Evolutionary conservation across 37 sponge, comb jelly and placozoan species (phyloP).

Genomic region (Mnemiopsis leidyi): DNA sequence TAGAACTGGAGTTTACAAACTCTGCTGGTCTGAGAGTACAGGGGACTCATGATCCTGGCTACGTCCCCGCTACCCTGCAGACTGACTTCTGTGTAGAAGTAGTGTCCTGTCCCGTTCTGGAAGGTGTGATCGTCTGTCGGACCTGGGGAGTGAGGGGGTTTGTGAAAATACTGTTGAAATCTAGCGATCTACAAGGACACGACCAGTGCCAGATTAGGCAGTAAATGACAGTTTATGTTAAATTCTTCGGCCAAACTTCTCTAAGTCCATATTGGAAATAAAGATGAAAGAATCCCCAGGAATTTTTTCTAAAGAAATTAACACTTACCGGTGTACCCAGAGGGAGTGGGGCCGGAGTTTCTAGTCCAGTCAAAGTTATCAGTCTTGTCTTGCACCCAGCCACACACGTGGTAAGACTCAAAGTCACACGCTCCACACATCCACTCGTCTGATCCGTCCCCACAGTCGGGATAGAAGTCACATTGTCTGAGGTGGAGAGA

Average conservation of each 20-base stretch:
- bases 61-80: neutral
- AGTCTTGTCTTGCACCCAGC: conserved; percentile 39
- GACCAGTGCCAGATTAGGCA: no score
- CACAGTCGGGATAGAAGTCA: conserved; percentile 64
- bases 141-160: no score
- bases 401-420: conserved; percentile 62
- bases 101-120: conserved; percentile 23
- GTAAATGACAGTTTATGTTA: no score
- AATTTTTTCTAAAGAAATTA: no score
- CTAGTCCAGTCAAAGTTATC: conserved; percentile 66
- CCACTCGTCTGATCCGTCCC: conserved; percentile 55
- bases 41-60: conserved; percentile 63
- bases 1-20: conserved; percentile 63
- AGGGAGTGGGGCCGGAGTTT: neutral
- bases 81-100: conserved; percentile 60
- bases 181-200: no score
- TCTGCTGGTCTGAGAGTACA: conserved; percentile 12
- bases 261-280: no score
- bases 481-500: no score
- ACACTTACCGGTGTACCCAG: neutral
- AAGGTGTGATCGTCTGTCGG: conserved; percentile 62
- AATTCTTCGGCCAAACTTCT: no score
- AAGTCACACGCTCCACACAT: conserved; percentile 65
- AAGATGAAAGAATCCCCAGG: no score
- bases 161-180: no score